Conservation (phyloP, 2,888 invertebrate species). For the Ophioninae sp. region DNA sequence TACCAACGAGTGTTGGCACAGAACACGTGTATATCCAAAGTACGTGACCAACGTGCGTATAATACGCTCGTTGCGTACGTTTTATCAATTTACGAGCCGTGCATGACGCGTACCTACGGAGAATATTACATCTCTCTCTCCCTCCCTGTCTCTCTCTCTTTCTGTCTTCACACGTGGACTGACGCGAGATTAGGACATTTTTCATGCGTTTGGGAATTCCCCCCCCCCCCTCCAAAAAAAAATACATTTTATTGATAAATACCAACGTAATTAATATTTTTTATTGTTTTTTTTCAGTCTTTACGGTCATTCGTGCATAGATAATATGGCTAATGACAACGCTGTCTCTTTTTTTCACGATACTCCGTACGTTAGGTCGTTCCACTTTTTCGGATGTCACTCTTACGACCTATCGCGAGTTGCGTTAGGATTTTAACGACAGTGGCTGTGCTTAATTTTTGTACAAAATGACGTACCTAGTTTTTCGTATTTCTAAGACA, state of each 20-base stretch:
- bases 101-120: constrained; percentile 15
- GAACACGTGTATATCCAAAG: constrained; percentile 56
- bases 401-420: background rate
- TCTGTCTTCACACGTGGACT: background rate
- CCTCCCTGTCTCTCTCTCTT: background rate
- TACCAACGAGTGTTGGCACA: constrained; percentile 58
- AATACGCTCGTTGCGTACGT: constrained; percentile 29
- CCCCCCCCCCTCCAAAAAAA: background rate
- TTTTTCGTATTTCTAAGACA: no score
- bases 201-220: background rate
- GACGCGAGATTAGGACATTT: constrained; percentile 30
- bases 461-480: no score
- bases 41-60: constrained; percentile 56
- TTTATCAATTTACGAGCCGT: constrained; percentile 21
- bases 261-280: background rate
- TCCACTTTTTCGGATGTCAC: background rate
- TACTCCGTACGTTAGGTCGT: background rate
- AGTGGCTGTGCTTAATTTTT: no score
- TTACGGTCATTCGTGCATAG: background rate
- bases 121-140: constrained; percentile 17
- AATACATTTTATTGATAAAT: background rate
- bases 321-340: background rate
- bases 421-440: no score
- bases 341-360: background rate
- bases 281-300: background rate